Conservation (phyloP, 2,888 invertebrate genomes). For the Phragmatobia fuliginosa region DNA sequence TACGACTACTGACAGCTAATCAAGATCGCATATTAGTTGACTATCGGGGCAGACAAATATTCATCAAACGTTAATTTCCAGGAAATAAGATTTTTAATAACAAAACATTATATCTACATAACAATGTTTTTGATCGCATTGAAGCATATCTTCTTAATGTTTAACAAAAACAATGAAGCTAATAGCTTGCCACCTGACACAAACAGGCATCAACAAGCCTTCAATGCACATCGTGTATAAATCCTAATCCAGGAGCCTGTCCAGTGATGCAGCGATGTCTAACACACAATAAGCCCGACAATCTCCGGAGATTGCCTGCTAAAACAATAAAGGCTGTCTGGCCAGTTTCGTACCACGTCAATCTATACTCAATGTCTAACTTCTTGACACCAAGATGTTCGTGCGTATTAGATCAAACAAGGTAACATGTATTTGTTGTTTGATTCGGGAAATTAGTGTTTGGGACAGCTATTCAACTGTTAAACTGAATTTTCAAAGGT, state of each 20-base stretch:
- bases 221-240: conserved; percentile 46
- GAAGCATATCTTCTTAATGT: neutral
- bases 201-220: neutral
- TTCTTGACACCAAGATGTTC: conserved; percentile 16
- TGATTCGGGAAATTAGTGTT: conserved; percentile 1
- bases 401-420: conserved; percentile 3
- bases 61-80: too few species aligned
- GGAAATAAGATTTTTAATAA: too few species aligned
- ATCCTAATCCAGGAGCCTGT: conserved; percentile 55
- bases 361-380: conserved; percentile 34
- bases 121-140: neutral
- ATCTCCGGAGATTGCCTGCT: conserved; percentile 53
- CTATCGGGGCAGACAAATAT: too few species aligned
- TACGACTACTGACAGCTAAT: too few species aligned
- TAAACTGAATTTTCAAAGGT: too few species aligned
- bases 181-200: neutral
- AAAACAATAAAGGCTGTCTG: conserved; percentile 56
- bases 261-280: conserved; percentile 53
- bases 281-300: conserved; percentile 57
- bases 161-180: neutral
- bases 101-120: too few species aligned
- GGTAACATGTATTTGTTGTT: conserved; percentile 1
- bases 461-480: neutral
- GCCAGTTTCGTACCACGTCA: conserved; percentile 40
- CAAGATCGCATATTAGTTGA: too few species aligned